phyloP scores from a whole-genome alignment of 2,888 invertebrate species.

The Tryphoninae sp. region DNA sequence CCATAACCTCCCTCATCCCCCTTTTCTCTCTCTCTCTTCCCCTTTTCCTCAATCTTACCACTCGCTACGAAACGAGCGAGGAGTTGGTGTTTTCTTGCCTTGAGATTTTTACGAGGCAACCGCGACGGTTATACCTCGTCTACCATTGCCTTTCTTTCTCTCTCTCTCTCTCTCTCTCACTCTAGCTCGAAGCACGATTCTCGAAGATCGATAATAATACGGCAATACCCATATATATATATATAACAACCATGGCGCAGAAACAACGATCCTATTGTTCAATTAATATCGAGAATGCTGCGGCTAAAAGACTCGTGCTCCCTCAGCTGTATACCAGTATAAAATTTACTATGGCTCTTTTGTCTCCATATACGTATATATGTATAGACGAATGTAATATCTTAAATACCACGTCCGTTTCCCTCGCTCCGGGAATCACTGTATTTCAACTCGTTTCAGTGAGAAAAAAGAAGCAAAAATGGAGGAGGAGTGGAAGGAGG shows the following conservation, averaged over 20 bases:
- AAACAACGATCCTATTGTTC: constrained; percentile 64
- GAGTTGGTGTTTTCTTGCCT: constrained; percentile 59
- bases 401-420: constrained; percentile 45
- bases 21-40: constrained; percentile 6
- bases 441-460: constrained; percentile 41
- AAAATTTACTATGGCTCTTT: constrained; percentile 24
- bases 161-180: constrained; percentile 10
- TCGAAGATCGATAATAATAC: constrained; percentile 63
- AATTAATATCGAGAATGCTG: constrained; percentile 59
- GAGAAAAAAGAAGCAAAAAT: constrained; percentile 11
- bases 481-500: background rate
- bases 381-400: constrained; percentile 23
- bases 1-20: constrained; percentile 27
- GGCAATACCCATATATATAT: constrained; percentile 40
- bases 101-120: constrained; percentile 61
- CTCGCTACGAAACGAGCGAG: constrained; percentile 53
- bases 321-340: constrained; percentile 4
- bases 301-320: constrained; percentile 14
- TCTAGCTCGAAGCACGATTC: constrained; percentile 61
- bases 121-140: constrained; percentile 35
- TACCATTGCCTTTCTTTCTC: constrained; percentile 7
- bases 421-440: constrained; percentile 28
- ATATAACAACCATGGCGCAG: constrained; percentile 37
- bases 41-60: background rate
- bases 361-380: background rate